Percentiles rank a stretch among this genome's conserved stretches.
phyloP scores from a whole-genome alignment of 2,113 vertebrate species.

The Colinus virginianus region DNA sequence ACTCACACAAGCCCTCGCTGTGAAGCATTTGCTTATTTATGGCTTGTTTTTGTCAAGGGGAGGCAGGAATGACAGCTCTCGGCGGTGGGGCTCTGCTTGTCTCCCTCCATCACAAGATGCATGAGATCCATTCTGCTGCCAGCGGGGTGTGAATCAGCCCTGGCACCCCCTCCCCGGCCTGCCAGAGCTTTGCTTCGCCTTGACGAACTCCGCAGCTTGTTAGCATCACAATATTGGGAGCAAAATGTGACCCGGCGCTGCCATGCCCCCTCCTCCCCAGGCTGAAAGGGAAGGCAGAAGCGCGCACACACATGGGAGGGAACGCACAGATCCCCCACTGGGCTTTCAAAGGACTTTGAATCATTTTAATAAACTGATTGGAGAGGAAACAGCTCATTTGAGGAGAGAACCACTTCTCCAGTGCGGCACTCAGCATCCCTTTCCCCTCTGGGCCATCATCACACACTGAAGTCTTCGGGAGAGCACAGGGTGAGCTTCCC shows the following conservation, averaged over 20 bases:
- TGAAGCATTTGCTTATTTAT: constrained; percentile 75
- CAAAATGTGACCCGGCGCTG: constrained; percentile 66
- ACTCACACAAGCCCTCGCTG: constrained; percentile 30
- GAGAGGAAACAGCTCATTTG: not conserved
- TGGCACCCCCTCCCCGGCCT: constrained; percentile 15
- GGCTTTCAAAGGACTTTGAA: constrained; percentile 60
- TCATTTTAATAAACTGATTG: constrained; percentile 60
- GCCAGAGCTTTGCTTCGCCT: constrained; percentile 6
- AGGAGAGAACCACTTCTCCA: not conserved
- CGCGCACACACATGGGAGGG: not conserved
- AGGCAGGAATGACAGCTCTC: constrained; percentile 76
- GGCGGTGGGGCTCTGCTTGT: constrained; percentile 70
- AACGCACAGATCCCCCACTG: constrained; percentile 49
- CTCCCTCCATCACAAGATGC: constrained; percentile 75
- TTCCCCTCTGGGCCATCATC: not conserved
- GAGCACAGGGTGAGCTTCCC: not conserved
- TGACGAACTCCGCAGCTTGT: constrained; percentile 66
- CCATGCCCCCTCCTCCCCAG: constrained; percentile 48
- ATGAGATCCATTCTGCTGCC: constrained; percentile 77
- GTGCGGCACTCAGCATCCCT: not conserved
- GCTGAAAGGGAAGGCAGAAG: constrained; percentile 49
- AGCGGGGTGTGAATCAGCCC: constrained; percentile 64
- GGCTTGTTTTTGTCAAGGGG: constrained; percentile 68
- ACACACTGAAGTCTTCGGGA: not conserved
- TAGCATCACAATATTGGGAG: constrained; percentile 77